These are phyloP conservation scores for Ploceus nigricollis DNA, from an alignment of 2,113 vertebrate species.

Conservation along the genomic window DNA sequence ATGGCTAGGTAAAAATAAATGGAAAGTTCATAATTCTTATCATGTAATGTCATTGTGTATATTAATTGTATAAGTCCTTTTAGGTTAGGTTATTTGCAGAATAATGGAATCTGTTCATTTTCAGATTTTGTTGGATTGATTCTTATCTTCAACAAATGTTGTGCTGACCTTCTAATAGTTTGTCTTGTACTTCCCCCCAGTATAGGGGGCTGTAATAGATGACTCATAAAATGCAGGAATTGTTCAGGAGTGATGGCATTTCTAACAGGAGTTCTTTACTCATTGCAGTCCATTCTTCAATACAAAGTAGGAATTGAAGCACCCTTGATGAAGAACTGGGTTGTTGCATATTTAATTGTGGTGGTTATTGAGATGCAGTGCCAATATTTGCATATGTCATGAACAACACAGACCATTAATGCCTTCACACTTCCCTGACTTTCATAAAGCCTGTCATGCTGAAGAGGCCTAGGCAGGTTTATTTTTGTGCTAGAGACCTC, in stretches of 20 bases:
- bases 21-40: neutral
- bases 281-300: neutral
- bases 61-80: neutral
- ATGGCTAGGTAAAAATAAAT: neutral
- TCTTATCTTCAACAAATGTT: neutral
- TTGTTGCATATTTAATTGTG: neutral
- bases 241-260: neutral
- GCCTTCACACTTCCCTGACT: neutral
- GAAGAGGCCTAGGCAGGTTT: neutral
- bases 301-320: neutral
- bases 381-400: neutral
- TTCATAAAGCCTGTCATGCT: neutral
- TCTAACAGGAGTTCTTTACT: neutral
- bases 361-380: neutral
- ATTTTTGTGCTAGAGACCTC: neutral
- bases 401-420: neutral
- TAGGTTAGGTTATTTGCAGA: neutral
- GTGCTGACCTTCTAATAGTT: neutral
- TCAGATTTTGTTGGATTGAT: neutral
- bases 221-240: neutral
- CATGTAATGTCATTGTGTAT: neutral
- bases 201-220: neutral
- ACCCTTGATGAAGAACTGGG: neutral
- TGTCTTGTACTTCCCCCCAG: neutral
- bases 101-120: neutral